These are phyloP conservation scores for Muscicapa striata DNA, from an alignment of 2,797 vertebrate species.

Conservation along the genomic window DNA sequence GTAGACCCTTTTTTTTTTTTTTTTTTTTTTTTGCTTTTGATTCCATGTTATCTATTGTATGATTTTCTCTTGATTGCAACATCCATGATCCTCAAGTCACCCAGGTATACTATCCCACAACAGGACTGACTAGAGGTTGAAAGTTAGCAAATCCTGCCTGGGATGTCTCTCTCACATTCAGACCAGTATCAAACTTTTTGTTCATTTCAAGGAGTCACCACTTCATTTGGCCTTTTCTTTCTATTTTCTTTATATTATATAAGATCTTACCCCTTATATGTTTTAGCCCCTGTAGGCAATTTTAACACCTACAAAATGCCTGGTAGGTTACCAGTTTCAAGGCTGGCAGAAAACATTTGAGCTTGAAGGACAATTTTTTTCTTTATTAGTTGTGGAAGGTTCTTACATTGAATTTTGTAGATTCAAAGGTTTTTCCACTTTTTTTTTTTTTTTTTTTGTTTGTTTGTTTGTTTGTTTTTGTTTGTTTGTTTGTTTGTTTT, in stretches of 20 bases:
- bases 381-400: not conserved
- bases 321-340: not conserved
- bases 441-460: no score
- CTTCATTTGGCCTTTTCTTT: not conserved
- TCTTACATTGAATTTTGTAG: not conserved
- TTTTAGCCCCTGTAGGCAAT: not conserved
- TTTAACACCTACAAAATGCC: not conserved
- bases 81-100: not conserved
- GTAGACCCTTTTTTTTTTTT: not conserved
- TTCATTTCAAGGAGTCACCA: not conserved
- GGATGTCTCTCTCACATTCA: not conserved
- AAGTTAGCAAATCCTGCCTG: not conserved
- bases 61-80: not conserved
- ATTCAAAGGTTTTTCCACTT: not conserved
- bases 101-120: not conserved
- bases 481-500: no score
- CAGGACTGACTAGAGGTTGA: not conserved
- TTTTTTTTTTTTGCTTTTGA: no score
- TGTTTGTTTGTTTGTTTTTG: no score
- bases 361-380: not conserved
- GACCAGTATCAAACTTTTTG: not conserved
- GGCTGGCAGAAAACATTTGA: not conserved
- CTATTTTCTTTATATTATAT: not conserved
- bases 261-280: fast-evolving
- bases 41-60: not conserved